Evolutionary conservation across 2,113 vertebrate species (phyloP).

Genomic region (human (Homo sapiens)): DNA sequence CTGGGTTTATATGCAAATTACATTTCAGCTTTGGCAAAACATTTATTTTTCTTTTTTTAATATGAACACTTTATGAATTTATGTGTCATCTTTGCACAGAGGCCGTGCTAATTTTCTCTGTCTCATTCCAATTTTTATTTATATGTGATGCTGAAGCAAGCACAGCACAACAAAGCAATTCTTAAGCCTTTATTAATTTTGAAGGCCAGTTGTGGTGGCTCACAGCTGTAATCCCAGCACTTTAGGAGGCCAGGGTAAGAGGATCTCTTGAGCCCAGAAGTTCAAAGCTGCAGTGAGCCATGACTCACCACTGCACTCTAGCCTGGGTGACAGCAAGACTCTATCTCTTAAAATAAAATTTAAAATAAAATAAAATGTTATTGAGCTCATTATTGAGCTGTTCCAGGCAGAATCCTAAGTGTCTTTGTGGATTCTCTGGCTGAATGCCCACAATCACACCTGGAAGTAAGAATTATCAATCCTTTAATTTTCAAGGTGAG

Average conservation of each 20-base stretch:
- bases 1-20: not conserved
- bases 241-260: not conserved
- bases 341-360: not conserved
- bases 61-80: too few relatives aligned
- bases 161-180: not conserved
- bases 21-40: not conserved
- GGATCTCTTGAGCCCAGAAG: not conserved
- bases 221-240: not conserved
- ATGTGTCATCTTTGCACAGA: too few relatives aligned
- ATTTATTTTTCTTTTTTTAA: too few relatives aligned
- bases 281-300: not conserved
- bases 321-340: not conserved
- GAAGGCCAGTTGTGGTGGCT: not conserved
- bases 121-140: too few relatives aligned
- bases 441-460: not conserved
- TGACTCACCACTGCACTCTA: not conserved
- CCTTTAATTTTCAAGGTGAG: slow-evolving; percentile 33
- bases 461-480: not conserved
- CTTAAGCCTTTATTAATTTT: not conserved
- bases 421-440: not conserved
- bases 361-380: not conserved
- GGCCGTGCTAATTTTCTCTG: too few relatives aligned
- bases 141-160: too few relatives aligned
- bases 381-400: not conserved
- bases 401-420: not conserved